Percentiles rank a stretch among this genome's conserved stretches.
Conservation (phyloP, 2,113 vertebrate genomes). For the Craseonycteris thonglongyai region DNA sequence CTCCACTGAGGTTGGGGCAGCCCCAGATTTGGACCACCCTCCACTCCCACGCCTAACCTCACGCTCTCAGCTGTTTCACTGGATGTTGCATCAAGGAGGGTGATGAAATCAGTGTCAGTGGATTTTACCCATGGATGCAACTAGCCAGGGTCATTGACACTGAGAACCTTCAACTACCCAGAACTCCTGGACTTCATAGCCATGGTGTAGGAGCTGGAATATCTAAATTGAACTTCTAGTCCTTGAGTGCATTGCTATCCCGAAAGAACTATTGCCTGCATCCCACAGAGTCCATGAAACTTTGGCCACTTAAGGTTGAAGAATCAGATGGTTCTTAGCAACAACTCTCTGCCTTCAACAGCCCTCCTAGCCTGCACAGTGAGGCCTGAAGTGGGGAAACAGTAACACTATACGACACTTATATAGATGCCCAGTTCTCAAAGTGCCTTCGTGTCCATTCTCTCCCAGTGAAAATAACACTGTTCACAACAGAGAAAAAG, state of each 20-base stretch:
- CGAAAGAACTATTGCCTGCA: background rate
- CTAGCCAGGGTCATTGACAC: background rate
- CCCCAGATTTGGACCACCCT: conserved; percentile 57
- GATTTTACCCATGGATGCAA: conserved; percentile 73
- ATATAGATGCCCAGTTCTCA: background rate
- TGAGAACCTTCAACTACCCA: background rate
- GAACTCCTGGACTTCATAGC: background rate
- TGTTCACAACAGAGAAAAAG: background rate
- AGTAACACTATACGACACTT: background rate
- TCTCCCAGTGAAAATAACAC: background rate
- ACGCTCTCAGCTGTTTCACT: conserved; percentile 48
- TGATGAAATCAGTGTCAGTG: conserved; percentile 65
- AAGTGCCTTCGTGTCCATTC: background rate
- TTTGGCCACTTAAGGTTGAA: background rate
- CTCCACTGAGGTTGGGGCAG: conserved; percentile 57
- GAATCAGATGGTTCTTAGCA: background rate
- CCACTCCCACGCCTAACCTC: conserved; percentile 56
- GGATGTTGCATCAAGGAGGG: conserved; percentile 58
- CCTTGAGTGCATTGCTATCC: background rate
- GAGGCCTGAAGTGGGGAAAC: background rate
- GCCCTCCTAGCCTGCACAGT: background rate
- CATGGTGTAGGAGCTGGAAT: background rate
- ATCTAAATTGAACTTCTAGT: background rate
- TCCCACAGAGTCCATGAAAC: background rate
- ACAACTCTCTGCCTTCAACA: background rate